phyloP scores from a whole-genome alignment of 2,888 invertebrate species.

The Automeris io region DNA sequence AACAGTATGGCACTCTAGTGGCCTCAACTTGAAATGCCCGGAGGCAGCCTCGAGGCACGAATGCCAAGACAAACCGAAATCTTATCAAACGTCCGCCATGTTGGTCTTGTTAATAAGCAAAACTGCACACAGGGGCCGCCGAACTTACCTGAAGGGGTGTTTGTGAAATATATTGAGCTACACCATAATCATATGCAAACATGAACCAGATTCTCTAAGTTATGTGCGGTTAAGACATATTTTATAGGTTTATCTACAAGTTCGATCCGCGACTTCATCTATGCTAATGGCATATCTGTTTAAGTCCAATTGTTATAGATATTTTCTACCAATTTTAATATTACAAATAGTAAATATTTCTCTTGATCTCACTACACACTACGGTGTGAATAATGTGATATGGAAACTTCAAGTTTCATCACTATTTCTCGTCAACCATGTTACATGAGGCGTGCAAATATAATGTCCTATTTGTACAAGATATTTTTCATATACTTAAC shows the following conservation, averaged over 20 bases:
- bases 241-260: slow-evolving; percentile 19
- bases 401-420: too few relatives aligned
- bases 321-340: too few relatives aligned
- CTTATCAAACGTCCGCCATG: slow-evolving; percentile 70
- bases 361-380: too few relatives aligned
- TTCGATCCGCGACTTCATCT: too few relatives aligned
- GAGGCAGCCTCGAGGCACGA: slow-evolving; percentile 64
- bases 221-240: slow-evolving; percentile 38
- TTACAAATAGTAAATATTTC: too few relatives aligned
- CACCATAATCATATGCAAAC: slow-evolving; percentile 54
- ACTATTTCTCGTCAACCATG: too few relatives aligned
- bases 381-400: too few relatives aligned
- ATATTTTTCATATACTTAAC: too few relatives aligned
- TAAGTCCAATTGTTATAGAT: too few relatives aligned
- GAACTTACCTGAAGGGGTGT: slow-evolving; percentile 64
- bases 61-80: slow-evolving; percentile 73
- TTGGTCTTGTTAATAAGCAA: slow-evolving; percentile 73
- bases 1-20: slow-evolving; percentile 17
- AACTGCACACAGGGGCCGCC: slow-evolving; percentile 64
- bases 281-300: too few relatives aligned
- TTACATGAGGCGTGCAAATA: too few relatives aligned
- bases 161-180: slow-evolving; percentile 53
- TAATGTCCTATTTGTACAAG: too few relatives aligned
- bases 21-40: slow-evolving; percentile 63
- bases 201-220: slow-evolving; percentile 39